Evolutionary conservation across 2,797 vertebrate genomes (phyloP), one percentile per base, ranked within the genome.

Genomic region (Botia almorhae): DNA sequence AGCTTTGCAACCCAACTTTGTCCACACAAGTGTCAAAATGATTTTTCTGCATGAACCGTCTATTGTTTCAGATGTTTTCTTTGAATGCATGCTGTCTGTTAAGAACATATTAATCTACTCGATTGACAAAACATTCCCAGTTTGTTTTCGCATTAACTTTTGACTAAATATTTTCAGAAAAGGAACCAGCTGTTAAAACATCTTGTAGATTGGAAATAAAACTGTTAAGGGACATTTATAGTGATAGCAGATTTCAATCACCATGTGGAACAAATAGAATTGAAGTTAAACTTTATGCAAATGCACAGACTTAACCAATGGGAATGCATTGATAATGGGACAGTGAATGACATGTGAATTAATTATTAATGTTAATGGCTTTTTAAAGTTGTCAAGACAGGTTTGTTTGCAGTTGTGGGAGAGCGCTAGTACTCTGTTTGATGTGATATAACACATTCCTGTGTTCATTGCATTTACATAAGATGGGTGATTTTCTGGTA

Each of bases 71-170:
- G 7, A 43, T 76, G 53, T 61, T 16, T 61, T 29, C 23, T 61
- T 46, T 46, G 16, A 77, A 69, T 29, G 64, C 53, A 69, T 77
- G 75, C 51, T 39, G 12, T 29, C 58, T 65, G 68, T 63, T 29
- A 13, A 29, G 8, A 33, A 29, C 26, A 63, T 63, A 29, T 21
- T 43, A 48, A n/a, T 19, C 23, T 76, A 36, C 14, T 77, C 16
- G 14, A 64, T 55, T 43, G 16, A 36, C 53, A 55, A 26, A n/a
- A 76, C 74, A 68, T 76, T 56, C 29, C 53, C 51, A 26, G 7
- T 29, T 39, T 5, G n/a, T n/a, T 50, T 67, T 26, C 75, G 58
- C 12, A 33, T 68, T 21, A 48, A 13, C 16, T 16, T 23, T 76
- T 56, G 4, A 26, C 33, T 51, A 58, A 56, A 12, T 43, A 5